Evolutionary conservation across 2,113 vertebrate genomes (phyloP).

Genomic region (Anguilla japonica): DNA sequence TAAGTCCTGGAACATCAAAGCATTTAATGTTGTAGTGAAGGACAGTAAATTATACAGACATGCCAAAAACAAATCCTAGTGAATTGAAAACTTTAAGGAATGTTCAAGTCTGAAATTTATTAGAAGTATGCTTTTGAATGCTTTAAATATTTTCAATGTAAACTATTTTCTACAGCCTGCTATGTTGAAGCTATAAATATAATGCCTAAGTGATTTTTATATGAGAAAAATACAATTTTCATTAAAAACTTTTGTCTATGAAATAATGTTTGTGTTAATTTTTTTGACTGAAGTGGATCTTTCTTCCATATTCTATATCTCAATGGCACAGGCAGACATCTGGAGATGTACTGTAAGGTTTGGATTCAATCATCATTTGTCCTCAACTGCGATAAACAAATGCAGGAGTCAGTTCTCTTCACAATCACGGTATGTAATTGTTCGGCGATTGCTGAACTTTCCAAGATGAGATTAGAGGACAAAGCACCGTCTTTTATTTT

Average conservation of each 20-base stretch:
- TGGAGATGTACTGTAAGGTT: no score
- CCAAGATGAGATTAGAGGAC: no score
- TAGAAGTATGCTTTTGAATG: constrained; percentile 64
- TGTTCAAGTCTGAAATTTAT: constrained; percentile 54
- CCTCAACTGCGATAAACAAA: no score
- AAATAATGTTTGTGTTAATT: constrained; percentile 39
- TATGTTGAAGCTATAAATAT: constrained; percentile 64
- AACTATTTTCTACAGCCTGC: constrained; percentile 68
- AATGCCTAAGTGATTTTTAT: constrained; percentile 65
- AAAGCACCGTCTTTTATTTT: no score
- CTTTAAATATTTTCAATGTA: constrained; percentile 65
- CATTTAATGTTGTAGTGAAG: constrained; percentile 36
- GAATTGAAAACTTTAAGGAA: constrained; percentile 46
- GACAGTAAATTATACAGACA: constrained; percentile 39
- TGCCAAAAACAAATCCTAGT: constrained; percentile 49
- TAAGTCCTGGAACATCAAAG: constrained; percentile 21
- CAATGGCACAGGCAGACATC: background rate
- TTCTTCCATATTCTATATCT: background rate
- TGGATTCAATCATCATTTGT: no score
- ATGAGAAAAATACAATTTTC: constrained; percentile 50
- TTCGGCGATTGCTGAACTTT: no score
- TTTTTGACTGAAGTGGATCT: constrained; percentile 26
- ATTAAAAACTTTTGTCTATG: constrained; percentile 59
- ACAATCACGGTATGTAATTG: no score
- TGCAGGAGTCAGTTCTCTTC: no score